Evolutionary conservation across 2,113 vertebrate species (phyloP), one percentile per base, ranked within the genome.

Genomic region (Cyphomyrus plagiostoma): DNA sequence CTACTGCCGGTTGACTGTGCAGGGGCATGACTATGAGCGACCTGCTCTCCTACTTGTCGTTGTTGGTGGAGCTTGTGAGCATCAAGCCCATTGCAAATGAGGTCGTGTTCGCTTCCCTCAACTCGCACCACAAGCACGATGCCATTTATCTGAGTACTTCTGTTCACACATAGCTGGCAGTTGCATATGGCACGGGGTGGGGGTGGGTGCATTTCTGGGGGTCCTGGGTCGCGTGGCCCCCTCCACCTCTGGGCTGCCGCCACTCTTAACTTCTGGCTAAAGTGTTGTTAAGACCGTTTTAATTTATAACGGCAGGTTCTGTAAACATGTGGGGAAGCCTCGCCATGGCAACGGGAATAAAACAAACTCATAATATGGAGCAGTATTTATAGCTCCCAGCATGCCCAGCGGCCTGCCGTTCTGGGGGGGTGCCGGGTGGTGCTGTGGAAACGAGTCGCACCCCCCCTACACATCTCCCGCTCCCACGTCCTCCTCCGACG

Each of bases 351-450:
- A 97, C 95, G 45, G 89, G 58, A 92, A 94, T 95, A 94, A 97
- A 96, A 97, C 95, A 97, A 92, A 96, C 95, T 95, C 96, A 97
- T 95, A 96, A 93, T 93, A 95, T 94, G 89, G 93, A 90, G 92
- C 91, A 91, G 94, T 95, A 95, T 96, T 97, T 96, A 96, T 95
- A 96, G 94, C 94, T 93, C 30, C 92, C 92, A 92, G 91, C 91
- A 91, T n/a, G 92, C 92, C 89, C 92, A 90, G 86, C 49, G 48
- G 4, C n/a, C 15, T 88, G 52, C 87, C 84, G 8, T 53, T 5
- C 4, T 5, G 91, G 90, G 21, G 53, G 3, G 35, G 86, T 0
- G 21, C 35, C 35, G 42, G 45, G 4, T 8, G 7, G 23, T 26
- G 86, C 9, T 26, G n/a, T 66, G n/a, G n/a, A 87, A 35, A 85